A percentile compares a stretch with the other conserved stretches of the same genome.
Evolutionary conservation across 1,140 invertebrate genomes (phyloP).

Genomic region (Drosophila biarmipes): DNA sequence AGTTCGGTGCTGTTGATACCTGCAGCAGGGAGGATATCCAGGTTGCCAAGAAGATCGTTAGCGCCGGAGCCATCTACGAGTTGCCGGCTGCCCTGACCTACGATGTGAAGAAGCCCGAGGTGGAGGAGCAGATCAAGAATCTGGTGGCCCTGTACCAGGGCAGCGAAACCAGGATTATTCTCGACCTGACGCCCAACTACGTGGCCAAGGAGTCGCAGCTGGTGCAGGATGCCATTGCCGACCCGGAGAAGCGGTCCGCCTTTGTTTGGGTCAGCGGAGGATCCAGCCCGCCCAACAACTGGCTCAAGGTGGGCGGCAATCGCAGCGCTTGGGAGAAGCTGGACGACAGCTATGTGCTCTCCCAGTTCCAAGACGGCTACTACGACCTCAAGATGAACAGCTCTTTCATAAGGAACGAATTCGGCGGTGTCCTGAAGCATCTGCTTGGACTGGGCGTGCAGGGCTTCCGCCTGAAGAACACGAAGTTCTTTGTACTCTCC

Average conservation of each 20-base stretch:
- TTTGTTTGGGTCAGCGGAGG: slow-evolving; percentile 64
- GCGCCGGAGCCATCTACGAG: slow-evolving; percentile 78
- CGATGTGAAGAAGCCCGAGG: slow-evolving; percentile 51
- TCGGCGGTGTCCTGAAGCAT: slow-evolving; percentile 88
- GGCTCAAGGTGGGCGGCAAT: slow-evolving; percentile 86
- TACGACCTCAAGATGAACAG: slow-evolving; percentile 90
- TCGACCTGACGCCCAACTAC: slow-evolving; percentile 86
- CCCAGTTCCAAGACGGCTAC: slow-evolving; percentile 86
- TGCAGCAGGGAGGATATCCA: slow-evolving; percentile 40
- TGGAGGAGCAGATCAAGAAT: slow-evolving; percentile 69
- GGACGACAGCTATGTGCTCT: slow-evolving; percentile 87
- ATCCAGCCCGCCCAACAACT: slow-evolving; percentile 88
- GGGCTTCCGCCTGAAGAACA: slow-evolving; percentile 90
- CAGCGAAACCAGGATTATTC: slow-evolving; percentile 74
- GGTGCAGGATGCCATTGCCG: slow-evolving; percentile 59
- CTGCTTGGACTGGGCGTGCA: slow-evolving; percentile 90
- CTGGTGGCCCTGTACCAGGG: slow-evolving; percentile 62
- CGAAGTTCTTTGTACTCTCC: slow-evolving; percentile 88
- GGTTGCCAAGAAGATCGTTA: slow-evolving; percentile 52
- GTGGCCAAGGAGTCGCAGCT: slow-evolving; percentile 84
- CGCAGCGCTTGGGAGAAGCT: slow-evolving; percentile 87
- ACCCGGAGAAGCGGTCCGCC: slow-evolving; percentile 74
- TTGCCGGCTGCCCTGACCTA: slow-evolving; percentile 71
- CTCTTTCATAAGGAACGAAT: slow-evolving; percentile 86
- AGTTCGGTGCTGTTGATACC: slow-evolving; percentile 49